Conservation (phyloP, 2,113 vertebrate genomes). For the Asarcornis scutulata region DNA sequence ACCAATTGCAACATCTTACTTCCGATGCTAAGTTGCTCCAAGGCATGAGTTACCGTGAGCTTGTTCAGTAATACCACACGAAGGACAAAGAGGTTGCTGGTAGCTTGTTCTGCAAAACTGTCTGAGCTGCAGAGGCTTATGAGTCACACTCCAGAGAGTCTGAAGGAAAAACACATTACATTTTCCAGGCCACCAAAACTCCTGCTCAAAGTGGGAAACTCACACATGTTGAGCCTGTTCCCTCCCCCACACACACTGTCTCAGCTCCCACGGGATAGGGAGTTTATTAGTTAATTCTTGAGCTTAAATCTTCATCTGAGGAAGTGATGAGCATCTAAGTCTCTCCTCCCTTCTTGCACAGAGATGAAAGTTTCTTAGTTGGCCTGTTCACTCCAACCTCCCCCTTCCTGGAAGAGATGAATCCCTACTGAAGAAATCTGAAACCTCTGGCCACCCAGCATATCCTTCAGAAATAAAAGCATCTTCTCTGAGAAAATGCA, state of each 20-base stretch:
- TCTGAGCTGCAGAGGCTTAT: slow-evolving; percentile 4
- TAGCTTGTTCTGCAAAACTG: neutral
- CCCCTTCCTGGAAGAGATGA: slow-evolving; percentile 17
- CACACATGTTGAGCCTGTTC: neutral
- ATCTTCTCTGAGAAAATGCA: slow-evolving; percentile 45
- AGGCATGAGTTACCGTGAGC: neutral
- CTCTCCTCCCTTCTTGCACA: slow-evolving; percentile 20
- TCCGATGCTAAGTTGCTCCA: neutral
- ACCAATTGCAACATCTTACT: neutral
- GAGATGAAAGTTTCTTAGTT: slow-evolving; percentile 1
- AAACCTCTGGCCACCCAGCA: slow-evolving; percentile 52
- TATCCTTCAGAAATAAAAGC: slow-evolving; percentile 43
- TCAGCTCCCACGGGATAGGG: neutral
- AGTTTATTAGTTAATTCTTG: slow-evolving; percentile 48
- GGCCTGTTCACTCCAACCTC: neutral
- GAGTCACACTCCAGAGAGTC: slow-evolving; percentile 56
- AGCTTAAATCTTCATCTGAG: slow-evolving; percentile 20
- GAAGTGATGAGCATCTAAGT: slow-evolving; percentile 23
- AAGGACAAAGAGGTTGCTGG: slow-evolving; percentile 14
- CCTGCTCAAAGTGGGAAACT: neutral
- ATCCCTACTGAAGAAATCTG: slow-evolving; percentile 41
- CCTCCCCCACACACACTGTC: neutral
- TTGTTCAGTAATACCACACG: neutral
- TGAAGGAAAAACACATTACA: neutral
- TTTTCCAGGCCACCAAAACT: slow-evolving; percentile 60